Conservation (phyloP, 1,140 invertebrate species). For the Achatina immaculata region DNA sequence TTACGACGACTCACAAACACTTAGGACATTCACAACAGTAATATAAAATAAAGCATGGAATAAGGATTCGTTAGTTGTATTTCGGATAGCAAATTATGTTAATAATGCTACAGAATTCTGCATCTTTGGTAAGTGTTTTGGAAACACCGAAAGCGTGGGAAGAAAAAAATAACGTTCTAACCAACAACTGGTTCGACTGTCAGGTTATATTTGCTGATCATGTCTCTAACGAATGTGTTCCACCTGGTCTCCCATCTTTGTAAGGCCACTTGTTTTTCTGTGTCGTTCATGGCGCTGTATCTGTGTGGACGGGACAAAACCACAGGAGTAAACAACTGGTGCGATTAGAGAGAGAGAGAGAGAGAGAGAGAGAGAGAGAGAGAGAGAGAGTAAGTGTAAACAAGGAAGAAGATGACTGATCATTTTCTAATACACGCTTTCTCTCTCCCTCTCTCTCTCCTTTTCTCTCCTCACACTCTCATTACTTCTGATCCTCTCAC, state of each 20-base stretch:
- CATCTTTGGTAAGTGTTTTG: no score
- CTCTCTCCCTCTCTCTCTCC: background rate
- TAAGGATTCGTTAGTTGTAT: no score
- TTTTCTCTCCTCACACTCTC: background rate
- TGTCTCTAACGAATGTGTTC: constrained; percentile 54
- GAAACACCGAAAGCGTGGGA: no score
- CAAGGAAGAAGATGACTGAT: background rate
- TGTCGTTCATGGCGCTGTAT: constrained; percentile 55
- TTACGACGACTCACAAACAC: no score
- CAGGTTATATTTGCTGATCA: background rate
- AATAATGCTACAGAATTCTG: no score
- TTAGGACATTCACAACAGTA: no score
- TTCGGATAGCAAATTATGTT: no score
- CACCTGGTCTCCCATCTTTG: constrained; percentile 55
- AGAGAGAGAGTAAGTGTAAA: background rate
- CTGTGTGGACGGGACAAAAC: no score
- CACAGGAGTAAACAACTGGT: no score
- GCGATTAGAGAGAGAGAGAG: no score
- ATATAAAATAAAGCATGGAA: no score
- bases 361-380: constrained; percentile 2
- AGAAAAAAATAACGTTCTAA: background rate
- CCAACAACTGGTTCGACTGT: no score
- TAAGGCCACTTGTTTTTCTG: constrained; percentile 51
- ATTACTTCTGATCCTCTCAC: background rate
- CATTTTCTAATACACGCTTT: background rate